Base-by-base conservation (phyloP, 2,113 vertebrate species). In the Pygoscelis antarcticus region DNA sequence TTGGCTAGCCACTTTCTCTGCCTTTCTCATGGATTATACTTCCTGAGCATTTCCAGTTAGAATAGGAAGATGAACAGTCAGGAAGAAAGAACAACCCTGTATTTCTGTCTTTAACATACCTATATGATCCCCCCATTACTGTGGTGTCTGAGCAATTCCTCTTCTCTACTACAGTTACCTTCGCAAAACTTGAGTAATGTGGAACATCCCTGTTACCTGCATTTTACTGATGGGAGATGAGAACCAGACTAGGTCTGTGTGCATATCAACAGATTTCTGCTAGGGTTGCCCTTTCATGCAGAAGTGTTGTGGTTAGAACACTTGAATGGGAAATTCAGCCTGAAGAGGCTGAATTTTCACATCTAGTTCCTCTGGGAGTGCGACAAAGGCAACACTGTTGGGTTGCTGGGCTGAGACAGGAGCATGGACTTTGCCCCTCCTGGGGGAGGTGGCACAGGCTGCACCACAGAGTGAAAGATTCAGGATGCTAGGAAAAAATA, bases 161-260 rank as follows among this genome's bases (percentile, higher is more conserved):
- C 1, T 52, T 77, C 15, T 62, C 6, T 87, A 16, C 13, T 46
- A 27, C 6, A 52, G 14, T 5, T 65, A 19, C 20, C 20, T 54
- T 77, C 9, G 74, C 34, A 57, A 49, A 65, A 46, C 11, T 16
- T 61, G 10, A 27, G 10, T 4, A 27, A 18, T 0, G 3, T 57
- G 62, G 47, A 40, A 25, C 27, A 38, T 20, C 17, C 10, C 7
- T 60, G 4, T 40, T 79, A 30, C 6, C 40, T 65, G 23, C 19
- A 4, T 69, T 88, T 90, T 51, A 19, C n/a, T 55, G 42, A 8
- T 2, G 10, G 57, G 20, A 80, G 32, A 26, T 49, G 38, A 57
- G 68, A 83, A 76, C 25, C 6, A 16, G 34, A 16, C 1, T 2
- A 7, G 1, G 2, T 17, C n/a, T 42, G 2, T 10, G 9, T n/a